Evolutionary conservation across 2,113 vertebrate species (phyloP), one percentile per base, ranked within the genome.

Genomic region (Columba livia): DNA sequence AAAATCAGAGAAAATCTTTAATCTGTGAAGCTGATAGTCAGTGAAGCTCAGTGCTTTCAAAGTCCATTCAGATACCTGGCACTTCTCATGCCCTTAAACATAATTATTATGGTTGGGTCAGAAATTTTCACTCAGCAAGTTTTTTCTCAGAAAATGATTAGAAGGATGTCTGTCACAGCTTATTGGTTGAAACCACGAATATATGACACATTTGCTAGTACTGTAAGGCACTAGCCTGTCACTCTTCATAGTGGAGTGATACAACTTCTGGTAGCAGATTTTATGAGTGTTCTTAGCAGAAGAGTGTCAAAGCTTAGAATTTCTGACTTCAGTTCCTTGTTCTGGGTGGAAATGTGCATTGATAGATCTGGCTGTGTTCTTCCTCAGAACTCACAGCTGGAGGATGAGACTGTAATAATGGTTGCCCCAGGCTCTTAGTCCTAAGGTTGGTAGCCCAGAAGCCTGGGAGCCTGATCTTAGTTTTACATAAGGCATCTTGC

Each of bases 11-110:
- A 66, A 91, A 77, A 70, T 82, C 72, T 95, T 78, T 94, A 62
- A 89, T 90, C 71, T 77, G 29, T 56, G 78, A 87, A 90, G 78
- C 11, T 90, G 89, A 58, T 81, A 80, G 77, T 73, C 89, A 91
- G 58, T 1, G 47, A 90, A 81, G 85, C n/a, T 95, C 85, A 81
- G 57, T 81, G 65, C 65, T 65, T 82, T 53, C 50, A 79, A 72
- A 91, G 77, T 58, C 94, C 18, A 0, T 84, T 74, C 61, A 31
- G 44, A 19, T 79, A 92, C 53, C 83, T 90, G 88, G 69, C 50
- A 79, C 77, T 90, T 73, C 65, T 36, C 10, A 14, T 65, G 79
- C 44, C 65, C 93, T 81, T 87, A 77, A 94, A 50, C 47, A 36
- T 73, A 89, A 92, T 86, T 84, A 69, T 65, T 44, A 2, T 32